These are phyloP conservation scores for Brachypodius melanocephalos DNA, from an alignment of 2,113 vertebrate genomes.

Conservation along the genomic window DNA sequence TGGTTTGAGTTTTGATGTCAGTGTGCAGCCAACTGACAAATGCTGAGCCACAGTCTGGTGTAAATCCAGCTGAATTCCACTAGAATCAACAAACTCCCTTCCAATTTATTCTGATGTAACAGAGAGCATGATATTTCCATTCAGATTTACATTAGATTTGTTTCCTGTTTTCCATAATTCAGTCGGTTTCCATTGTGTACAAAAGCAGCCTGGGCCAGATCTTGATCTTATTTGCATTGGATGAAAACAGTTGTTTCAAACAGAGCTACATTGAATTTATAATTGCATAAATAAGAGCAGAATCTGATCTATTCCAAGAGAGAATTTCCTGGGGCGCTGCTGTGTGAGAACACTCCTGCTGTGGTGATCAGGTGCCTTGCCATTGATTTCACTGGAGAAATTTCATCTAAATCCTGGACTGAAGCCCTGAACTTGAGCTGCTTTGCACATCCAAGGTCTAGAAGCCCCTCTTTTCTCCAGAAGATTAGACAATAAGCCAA, in stretches of 20 bases:
- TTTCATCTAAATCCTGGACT: background rate
- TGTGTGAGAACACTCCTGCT: background rate
- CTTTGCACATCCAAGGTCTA: background rate
- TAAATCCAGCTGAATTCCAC: slow-evolving; percentile 45
- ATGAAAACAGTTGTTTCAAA: slow-evolving; percentile 18
- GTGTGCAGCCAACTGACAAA: slow-evolving; percentile 45
- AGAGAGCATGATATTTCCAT: slow-evolving; percentile 30
- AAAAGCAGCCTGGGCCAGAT: slow-evolving; percentile 22
- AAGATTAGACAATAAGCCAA: background rate
- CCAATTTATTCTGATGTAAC: slow-evolving; percentile 53
- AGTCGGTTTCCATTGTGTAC: background rate
- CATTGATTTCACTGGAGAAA: background rate
- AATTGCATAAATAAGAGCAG: slow-evolving; percentile 4
- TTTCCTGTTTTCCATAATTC: slow-evolving; percentile 56
- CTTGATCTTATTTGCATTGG: slow-evolving; percentile 47
- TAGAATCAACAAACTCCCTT: slow-evolving; percentile 17
- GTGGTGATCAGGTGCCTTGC: background rate
- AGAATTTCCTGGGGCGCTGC: background rate
- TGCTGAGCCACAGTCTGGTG: slow-evolving; percentile 42
- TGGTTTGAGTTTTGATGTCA: background rate
- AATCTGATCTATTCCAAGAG: background rate
- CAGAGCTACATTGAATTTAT: background rate
- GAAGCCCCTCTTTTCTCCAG: background rate
- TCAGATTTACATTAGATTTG: slow-evolving; percentile 54
- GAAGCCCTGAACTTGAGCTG: background rate